Evolutionary conservation across 2,113 vertebrate genomes (phyloP).

Genomic region (Formicarius rufipectus): DNA sequence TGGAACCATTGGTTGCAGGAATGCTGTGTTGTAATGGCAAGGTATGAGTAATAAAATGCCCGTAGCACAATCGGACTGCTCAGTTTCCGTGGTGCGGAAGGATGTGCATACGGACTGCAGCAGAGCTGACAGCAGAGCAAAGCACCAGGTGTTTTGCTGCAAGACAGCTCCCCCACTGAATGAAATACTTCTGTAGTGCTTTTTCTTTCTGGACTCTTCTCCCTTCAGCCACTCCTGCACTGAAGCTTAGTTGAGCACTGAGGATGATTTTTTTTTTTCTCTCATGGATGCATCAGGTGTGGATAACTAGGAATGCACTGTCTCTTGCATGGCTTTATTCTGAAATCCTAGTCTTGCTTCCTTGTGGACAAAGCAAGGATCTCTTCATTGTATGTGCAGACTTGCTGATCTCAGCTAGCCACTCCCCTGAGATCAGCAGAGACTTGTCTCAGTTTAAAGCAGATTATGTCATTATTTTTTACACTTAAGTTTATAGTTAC

Average conservation of each 20-base stretch:
- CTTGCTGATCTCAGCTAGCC: background rate
- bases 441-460: background rate
- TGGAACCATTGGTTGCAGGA: background rate
- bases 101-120: background rate
- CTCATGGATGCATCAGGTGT: background rate
- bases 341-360: background rate
- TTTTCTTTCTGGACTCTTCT: background rate
- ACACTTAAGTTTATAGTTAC: background rate
- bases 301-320: background rate
- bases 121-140: background rate
- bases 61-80: rapidly evolving
- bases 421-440: background rate
- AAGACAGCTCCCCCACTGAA: background rate
- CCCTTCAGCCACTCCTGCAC: background rate
- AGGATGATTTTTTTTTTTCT: background rate
- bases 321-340: background rate
- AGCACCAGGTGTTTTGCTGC: background rate
- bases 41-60: background rate
- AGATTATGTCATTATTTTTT: background rate
- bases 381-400: background rate
- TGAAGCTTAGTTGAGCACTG: background rate
- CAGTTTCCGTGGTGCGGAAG: rapidly evolving
- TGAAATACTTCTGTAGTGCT: background rate
- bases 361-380: background rate
- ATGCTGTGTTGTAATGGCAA: background rate